Evolutionary conservation across 2,888 invertebrate genomes (phyloP).

Genomic region (Nemoura dubitans): DNA sequence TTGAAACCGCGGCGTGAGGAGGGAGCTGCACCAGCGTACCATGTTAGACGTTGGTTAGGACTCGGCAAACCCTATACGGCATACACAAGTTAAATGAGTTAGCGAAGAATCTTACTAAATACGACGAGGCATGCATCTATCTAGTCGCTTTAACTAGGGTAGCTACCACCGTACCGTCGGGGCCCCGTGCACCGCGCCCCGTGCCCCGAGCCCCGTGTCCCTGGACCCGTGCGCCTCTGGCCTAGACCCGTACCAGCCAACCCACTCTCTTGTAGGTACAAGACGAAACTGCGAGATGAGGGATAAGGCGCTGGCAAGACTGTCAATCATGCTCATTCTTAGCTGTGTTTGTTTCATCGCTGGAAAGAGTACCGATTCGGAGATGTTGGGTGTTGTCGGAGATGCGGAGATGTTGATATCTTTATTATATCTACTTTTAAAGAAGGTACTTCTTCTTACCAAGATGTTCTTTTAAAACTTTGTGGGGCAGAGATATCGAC

Average conservation of each 20-base stretch:
- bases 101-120: slow-evolving; percentile 22
- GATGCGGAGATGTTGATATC: neutral
- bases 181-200: no score
- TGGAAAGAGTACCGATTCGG: neutral
- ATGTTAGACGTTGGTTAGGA: neutral
- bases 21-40: neutral
- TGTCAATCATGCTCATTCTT: slow-evolving; percentile 5
- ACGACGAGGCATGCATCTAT: slow-evolving; percentile 1
- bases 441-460: neutral
- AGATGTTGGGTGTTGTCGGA: neutral
- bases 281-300: slow-evolving; percentile 2
- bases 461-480: neutral
- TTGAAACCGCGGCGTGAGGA: slow-evolving; percentile 12
- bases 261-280: neutral
- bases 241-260: neutral
- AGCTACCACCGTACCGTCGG: neutral
- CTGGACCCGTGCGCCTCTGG: no score
- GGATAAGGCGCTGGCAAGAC: neutral
- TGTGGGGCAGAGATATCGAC: neutral
- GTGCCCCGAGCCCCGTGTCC: no score
- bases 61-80: neutral
- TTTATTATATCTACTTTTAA: neutral
- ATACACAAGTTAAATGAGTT: slow-evolving; percentile 31
- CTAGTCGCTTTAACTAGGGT: neutral
- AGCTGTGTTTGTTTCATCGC: neutral